These are phyloP conservation scores for Agrochola lychnidis DNA, from an alignment of 2,888 invertebrate genomes.

Conservation along the genomic window DNA sequence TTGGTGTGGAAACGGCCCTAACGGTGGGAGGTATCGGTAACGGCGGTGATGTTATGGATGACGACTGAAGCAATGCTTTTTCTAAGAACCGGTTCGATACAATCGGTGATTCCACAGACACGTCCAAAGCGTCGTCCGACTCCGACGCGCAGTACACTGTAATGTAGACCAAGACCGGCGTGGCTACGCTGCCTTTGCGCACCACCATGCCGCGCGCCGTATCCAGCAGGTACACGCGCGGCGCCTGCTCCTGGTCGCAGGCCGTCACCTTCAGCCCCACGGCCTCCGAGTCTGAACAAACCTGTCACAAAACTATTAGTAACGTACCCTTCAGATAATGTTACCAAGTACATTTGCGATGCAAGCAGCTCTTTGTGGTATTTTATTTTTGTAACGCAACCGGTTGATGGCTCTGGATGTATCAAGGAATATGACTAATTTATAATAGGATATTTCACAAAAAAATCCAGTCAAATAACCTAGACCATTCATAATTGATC, in stretches of 20 bases:
- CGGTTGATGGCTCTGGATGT: background rate
- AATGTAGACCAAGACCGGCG: slow-evolving; percentile 28
- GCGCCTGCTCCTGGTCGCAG: slow-evolving; percentile 41
- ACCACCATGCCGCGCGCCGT: slow-evolving; percentile 20
- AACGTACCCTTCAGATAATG: background rate
- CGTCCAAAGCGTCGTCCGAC: background rate
- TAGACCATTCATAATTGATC: background rate
- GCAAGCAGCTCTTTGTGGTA: background rate
- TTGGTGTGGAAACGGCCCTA: background rate
- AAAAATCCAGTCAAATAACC: background rate
- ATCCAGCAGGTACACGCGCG: slow-evolving; percentile 28
- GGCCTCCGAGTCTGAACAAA: slow-evolving; percentile 25
- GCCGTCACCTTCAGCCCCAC: slow-evolving; percentile 43
- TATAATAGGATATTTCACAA: background rate
- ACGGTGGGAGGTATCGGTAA: background rate
- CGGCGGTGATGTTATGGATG: background rate
- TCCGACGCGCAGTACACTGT: slow-evolving; percentile 36
- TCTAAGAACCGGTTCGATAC: background rate
- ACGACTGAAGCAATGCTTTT: background rate
- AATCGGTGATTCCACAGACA: background rate
- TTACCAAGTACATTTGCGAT: background rate
- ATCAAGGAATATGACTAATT: background rate
- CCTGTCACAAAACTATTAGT: slow-evolving; percentile 18
- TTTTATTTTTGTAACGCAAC: background rate
- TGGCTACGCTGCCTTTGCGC: slow-evolving; percentile 19